Conservation (phyloP, 2,888 invertebrate species). For the Congeria kusceri region DNA sequence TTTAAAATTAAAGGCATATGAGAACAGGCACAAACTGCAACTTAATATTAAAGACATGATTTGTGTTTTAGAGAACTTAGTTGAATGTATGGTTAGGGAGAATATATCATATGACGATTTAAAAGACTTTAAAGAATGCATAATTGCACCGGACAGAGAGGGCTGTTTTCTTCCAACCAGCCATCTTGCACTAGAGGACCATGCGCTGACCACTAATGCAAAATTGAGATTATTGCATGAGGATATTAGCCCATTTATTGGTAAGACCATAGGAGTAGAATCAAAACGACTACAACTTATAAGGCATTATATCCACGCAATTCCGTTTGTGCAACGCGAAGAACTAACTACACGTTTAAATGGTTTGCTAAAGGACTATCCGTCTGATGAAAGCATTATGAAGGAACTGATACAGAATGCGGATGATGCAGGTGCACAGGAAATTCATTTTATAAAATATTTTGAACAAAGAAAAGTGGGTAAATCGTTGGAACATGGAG, state of each 20-base stretch:
- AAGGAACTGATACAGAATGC: constrained; percentile 83
- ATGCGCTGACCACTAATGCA: not conserved
- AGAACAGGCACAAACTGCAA: not conserved
- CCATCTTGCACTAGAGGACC: not conserved
- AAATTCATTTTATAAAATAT: constrained; percentile 79
- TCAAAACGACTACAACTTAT: constrained; percentile 40
- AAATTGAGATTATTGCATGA: not conserved
- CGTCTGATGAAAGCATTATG: constrained; percentile 78
- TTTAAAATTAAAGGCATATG: not conserved
- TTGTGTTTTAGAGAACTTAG: not conserved
- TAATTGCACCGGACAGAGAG: not conserved
- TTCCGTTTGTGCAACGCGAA: constrained; percentile 81
- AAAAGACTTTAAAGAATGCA: not conserved
- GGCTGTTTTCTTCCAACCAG: not conserved
- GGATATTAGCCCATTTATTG: constrained; percentile 42
- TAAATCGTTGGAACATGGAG: constrained; percentile 55
- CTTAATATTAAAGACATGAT: not conserved
- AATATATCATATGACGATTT: not conserved
- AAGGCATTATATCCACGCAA: constrained; percentile 17
- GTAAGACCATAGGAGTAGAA: constrained; percentile 68
- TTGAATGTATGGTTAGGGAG: not conserved
- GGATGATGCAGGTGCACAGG: constrained; percentile 80
- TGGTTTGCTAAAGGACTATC: constrained; percentile 77
- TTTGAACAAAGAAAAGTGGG: constrained; percentile 43
- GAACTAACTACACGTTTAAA: constrained; percentile 76